A percentile compares a stretch with the other conserved stretches of the same genome.
These are phyloP conservation scores for Rhingia rostrata DNA, from an alignment of 2,888 invertebrate genomes.

Conservation along the genomic window DNA sequence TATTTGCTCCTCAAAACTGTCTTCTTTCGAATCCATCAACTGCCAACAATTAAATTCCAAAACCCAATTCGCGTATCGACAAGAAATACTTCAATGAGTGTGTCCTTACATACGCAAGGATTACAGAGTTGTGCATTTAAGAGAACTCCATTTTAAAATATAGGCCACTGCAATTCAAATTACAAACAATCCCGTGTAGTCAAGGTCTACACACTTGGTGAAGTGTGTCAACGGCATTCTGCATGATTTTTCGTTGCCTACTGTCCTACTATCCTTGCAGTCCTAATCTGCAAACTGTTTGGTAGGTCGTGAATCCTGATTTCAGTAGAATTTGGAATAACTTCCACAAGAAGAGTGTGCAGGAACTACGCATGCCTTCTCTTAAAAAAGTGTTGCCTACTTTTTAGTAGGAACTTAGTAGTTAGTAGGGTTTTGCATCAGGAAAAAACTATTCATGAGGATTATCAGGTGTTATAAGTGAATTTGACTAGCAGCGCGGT, in stretches of 20 bases:
- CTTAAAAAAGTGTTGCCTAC: constrained; percentile 33
- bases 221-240: constrained; percentile 46
- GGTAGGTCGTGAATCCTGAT: not conserved
- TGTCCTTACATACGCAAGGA: too few relatives aligned
- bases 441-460: too few relatives aligned
- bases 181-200: constrained; percentile 6
- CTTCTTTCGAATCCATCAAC: too few relatives aligned
- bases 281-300: constrained; percentile 10
- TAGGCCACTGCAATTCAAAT: constrained; percentile 17
- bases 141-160: constrained; percentile 39
- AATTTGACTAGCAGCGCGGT: too few relatives aligned
- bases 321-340: constrained; percentile 11
- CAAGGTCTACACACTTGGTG: constrained; percentile 48
- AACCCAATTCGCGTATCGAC: too few relatives aligned
- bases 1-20: too few relatives aligned
- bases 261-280: constrained; percentile 25
- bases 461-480: too few relatives aligned
- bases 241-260: constrained; percentile 12
- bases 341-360: constrained; percentile 40
- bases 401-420: too few relatives aligned
- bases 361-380: constrained; percentile 32
- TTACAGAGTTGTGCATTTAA: constrained; percentile 11
- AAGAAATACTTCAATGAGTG: too few relatives aligned
- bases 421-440: too few relatives aligned
- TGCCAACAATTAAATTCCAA: too few relatives aligned